phyloP scores from a whole-genome alignment of 2,888 invertebrate genomes.

The Archaeoteleia sp. region DNA sequence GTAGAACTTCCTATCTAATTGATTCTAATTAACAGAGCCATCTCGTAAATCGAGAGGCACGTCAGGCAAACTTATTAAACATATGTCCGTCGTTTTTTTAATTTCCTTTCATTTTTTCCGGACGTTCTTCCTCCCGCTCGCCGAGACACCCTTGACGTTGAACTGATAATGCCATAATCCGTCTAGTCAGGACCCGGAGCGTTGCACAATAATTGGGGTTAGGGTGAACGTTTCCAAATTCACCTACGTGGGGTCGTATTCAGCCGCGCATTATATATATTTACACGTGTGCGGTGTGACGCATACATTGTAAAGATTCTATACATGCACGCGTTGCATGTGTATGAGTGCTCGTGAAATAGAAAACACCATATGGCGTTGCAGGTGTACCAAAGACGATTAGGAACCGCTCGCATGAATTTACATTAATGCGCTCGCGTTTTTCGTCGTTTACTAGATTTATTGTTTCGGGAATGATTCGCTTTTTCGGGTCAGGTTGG shows the following conservation, averaged over 20 bases:
- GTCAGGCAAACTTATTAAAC: slow-evolving; percentile 64
- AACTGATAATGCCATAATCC: slow-evolving; percentile 73
- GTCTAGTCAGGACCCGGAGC: slow-evolving; percentile 62
- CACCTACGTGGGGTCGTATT: slow-evolving; percentile 62
- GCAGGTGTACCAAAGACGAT: slow-evolving; percentile 73
- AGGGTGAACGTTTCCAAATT: slow-evolving; percentile 63
- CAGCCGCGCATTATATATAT: slow-evolving; percentile 53
- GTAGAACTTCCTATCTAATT: slow-evolving; percentile 49
- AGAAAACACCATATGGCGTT: slow-evolving; percentile 73
- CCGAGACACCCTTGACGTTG: slow-evolving; percentile 62
- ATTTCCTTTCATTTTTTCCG: slow-evolving; percentile 46
- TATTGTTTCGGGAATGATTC: slow-evolving; percentile 69
- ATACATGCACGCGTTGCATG: slow-evolving; percentile 16
- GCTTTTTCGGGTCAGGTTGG: slow-evolving; percentile 50
- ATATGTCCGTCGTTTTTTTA: slow-evolving; percentile 63
- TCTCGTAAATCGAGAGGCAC: slow-evolving; percentile 44
- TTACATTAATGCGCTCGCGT: slow-evolving; percentile 70
- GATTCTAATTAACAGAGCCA: slow-evolving; percentile 51
- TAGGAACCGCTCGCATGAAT: slow-evolving; percentile 70
- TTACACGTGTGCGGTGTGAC: slow-evolving; percentile 52
- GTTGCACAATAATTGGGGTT: slow-evolving; percentile 65
- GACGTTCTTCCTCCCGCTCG: slow-evolving; percentile 32
- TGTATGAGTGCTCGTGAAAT: slow-evolving; percentile 54
- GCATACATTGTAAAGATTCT: slow-evolving; percentile 41
- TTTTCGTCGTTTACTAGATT: slow-evolving; percentile 71